Evolutionary conservation across 2,888 invertebrate species (phyloP), one percentile per base, ranked within the genome.

Genomic region (Cataglyphis livida): DNA sequence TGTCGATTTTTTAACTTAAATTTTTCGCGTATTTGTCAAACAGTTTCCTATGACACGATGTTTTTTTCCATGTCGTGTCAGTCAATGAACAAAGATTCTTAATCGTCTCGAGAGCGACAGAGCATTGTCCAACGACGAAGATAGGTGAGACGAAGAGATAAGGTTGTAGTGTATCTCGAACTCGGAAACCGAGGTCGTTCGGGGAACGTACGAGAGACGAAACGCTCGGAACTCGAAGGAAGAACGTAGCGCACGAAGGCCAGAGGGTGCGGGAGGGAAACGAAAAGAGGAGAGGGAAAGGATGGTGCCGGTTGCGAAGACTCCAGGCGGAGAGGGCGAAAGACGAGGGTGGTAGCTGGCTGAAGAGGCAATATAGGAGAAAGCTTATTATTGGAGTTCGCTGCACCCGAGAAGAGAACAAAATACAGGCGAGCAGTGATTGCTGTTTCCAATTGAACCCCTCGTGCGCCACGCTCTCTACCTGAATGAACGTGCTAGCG

Each of bases 331-430:
- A 84, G 86, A 86, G 86, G 38, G 76, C 25, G 38, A 66, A 75
- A 74, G 82, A 44, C 28, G 70, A 59, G 83, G 86, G 84, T 83
- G 86, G 85, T 83, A 84, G 87, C 84, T 87, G 89, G 91, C 91
- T 94, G 93, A 94, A 94, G 94, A 94, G 94, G 94, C 94, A 94
- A 94, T 94, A 94, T 94, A 94, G 94, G 93, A 94, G 94, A 94
- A 94, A 94, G 94, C 94, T 94, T 94, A 94, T 94, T 94, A 94
- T 94, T 94, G 94, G 94, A 94, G 94, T 94, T 94, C 92, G 93
- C 93, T 93, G 92, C 92, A 91, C 92, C 90, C 89, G 88, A 91
- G 91, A 90, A 93, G 93, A 93, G 94, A 94, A 94, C 92, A 94
- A 94, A 94, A 94, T 94, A 94, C 93, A 94, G 92, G 94, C 94